phyloP scores from a whole-genome alignment of 2,113 vertebrate genomes.

The Carlito syrichta region DNA sequence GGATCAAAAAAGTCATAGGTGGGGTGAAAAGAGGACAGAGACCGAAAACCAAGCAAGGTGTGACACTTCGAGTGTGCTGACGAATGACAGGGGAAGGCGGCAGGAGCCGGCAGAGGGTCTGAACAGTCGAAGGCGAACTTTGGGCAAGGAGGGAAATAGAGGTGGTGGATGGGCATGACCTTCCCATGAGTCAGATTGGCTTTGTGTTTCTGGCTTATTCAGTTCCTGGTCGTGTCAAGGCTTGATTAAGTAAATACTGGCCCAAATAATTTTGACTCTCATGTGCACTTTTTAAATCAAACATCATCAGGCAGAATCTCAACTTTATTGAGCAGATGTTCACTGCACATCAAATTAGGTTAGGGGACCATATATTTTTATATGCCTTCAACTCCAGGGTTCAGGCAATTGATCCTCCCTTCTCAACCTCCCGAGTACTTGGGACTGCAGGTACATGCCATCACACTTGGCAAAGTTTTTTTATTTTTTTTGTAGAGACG shows the following conservation, averaged over 20 bases:
- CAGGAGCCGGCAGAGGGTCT: neutral
- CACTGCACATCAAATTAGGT: neutral
- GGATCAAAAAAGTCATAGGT: neutral
- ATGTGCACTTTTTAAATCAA: neutral
- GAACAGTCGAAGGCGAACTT: neutral
- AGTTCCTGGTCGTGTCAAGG: neutral
- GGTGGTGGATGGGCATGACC: neutral
- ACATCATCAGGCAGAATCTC: neutral
- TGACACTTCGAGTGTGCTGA: neutral
- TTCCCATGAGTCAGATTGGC: neutral
- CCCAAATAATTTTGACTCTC: neutral
- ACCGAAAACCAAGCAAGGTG: neutral
- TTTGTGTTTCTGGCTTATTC: neutral
- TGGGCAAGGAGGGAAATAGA: neutral
- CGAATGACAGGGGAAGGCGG: neutral
- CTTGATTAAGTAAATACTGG: neutral
- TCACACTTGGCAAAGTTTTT: too few relatives aligned
- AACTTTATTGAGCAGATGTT: neutral
- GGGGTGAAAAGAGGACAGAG: neutral
- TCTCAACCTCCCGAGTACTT: too few relatives aligned
- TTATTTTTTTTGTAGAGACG: too few relatives aligned
- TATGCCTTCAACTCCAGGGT: too few relatives aligned
- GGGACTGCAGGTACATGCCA: too few relatives aligned
- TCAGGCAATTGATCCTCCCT: too few relatives aligned
- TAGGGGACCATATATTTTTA: neutral